These are phyloP conservation scores for Drosophila atroscutellata DNA, from an alignment of 2,888 invertebrate species.

Conservation along the genomic window DNA sequence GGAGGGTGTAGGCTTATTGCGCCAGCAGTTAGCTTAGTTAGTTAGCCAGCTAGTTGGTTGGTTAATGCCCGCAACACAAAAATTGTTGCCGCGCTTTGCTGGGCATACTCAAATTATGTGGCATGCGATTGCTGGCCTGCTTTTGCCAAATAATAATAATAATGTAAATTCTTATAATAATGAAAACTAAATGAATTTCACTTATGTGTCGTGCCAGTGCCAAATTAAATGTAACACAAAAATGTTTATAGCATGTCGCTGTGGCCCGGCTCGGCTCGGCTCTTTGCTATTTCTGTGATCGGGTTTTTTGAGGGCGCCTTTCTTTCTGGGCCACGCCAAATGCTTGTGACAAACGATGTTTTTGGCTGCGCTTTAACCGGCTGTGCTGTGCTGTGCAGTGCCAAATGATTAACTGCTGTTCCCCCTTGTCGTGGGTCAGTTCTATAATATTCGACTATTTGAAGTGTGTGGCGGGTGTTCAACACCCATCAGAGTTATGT, in stretches of 20 bases:
- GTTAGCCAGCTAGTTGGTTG: conserved; percentile 16
- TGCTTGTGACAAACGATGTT: conserved; percentile 68
- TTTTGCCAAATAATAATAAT: conserved; percentile 48
- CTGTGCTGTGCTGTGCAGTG: conserved; percentile 17
- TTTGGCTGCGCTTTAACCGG: conserved; percentile 50
- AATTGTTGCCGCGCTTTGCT: conserved; percentile 42
- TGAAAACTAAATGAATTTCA: conserved; percentile 77
- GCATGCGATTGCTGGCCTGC: conserved; percentile 71
- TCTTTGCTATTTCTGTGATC: conserved; percentile 51
- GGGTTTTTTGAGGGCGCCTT: conserved; percentile 52
- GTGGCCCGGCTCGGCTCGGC: conserved; percentile 20
- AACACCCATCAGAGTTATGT: conserved; percentile 42
- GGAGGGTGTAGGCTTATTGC: conserved; percentile 13
- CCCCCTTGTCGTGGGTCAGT: conserved; percentile 50
- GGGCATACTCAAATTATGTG: conserved; percentile 60
- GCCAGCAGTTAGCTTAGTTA: conserved; percentile 36
- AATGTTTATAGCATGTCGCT: conserved; percentile 71
- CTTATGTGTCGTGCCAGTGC: conserved; percentile 76
- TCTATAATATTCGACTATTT: conserved; percentile 20
- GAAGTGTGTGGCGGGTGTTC: background rate
- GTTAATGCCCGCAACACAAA: conserved; percentile 33
- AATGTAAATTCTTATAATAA: conserved; percentile 57
- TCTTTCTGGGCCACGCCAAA: conserved; percentile 69
- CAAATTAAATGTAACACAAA: conserved; percentile 72
- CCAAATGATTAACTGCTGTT: conserved; percentile 63